Percentiles rank a stretch among this genome's conserved stretches.
These are phyloP conservation scores for Myotis daubentonii DNA, from an alignment of 2,797 vertebrate species.

Conservation along the genomic window DNA sequence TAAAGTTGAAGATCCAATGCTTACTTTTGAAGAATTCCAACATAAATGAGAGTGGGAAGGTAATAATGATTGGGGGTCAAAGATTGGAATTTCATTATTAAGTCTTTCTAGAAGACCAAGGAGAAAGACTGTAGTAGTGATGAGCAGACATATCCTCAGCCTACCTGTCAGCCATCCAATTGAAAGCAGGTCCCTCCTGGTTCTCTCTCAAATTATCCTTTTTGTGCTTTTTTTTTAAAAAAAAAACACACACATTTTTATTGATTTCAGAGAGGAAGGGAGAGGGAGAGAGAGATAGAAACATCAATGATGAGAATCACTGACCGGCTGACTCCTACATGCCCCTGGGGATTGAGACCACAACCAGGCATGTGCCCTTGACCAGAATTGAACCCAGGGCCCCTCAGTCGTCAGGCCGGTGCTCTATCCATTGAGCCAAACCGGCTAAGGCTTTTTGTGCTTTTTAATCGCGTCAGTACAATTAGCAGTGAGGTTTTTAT, in stretches of 20 bases:
- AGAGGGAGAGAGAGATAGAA: too few species aligned
- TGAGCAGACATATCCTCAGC: neutral
- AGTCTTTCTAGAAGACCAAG: neutral
- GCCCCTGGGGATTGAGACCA: too few species aligned
- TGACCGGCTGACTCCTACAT: too few species aligned
- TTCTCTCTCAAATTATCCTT: neutral
- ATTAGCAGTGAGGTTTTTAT: neutral
- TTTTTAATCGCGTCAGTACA: neutral
- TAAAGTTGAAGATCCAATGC: neutral
- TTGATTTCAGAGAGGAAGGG: too few species aligned
- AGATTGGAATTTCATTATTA: neutral
- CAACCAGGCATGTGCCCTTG: too few species aligned
- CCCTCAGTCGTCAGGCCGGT: too few species aligned
- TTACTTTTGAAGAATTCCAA: neutral
- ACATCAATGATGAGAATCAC: too few species aligned
- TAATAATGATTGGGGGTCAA: neutral
- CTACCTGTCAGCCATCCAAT: neutral
- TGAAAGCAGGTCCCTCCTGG: neutral
- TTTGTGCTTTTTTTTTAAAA: neutral
- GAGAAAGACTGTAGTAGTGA: neutral
- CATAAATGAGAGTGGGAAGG: neutral
- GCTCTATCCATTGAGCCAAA: too few species aligned
- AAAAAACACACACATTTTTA: too few species aligned
- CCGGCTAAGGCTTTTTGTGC: neutral
- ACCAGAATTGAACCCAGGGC: too few species aligned